A percentile compares a stretch with the other conserved stretches of the same genome.
Conservation (phyloP, 2,797 vertebrate genomes). For the Parotocinclus haroldoi region DNA sequence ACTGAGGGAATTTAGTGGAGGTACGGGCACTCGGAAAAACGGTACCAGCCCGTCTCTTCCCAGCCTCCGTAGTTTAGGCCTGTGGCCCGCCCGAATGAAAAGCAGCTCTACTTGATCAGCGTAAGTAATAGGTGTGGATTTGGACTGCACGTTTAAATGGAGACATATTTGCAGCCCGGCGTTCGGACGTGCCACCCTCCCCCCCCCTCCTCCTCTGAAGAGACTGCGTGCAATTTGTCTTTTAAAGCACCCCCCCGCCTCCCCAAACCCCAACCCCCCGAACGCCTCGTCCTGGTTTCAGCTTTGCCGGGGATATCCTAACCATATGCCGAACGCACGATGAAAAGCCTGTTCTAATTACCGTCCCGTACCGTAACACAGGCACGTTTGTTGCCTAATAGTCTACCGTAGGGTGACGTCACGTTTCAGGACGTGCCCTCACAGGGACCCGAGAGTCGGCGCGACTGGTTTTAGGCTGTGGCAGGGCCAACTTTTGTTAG, state of each 20-base stretch:
- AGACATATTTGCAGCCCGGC: slow-evolving; percentile 51
- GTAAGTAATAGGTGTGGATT: slow-evolving; percentile 49
- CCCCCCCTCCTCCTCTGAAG: slow-evolving; percentile 33
- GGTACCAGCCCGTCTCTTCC: too few species aligned
- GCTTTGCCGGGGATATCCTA: slow-evolving; percentile 39
- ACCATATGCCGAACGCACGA: slow-evolving; percentile 39
- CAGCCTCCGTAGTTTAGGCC: too few species aligned
- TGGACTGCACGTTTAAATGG: slow-evolving; percentile 41
- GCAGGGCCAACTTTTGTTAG: neutral
- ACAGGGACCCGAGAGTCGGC: slow-evolving; percentile 7
- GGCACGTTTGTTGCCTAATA: slow-evolving; percentile 36
- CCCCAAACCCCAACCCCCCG: too few species aligned
- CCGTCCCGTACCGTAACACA: slow-evolving; percentile 31
- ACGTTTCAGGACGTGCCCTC: slow-evolving; percentile 33
- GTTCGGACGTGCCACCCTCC: slow-evolving; percentile 42
- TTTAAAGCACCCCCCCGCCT: too few species aligned
- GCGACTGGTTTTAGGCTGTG: too few species aligned
- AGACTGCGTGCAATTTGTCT: slow-evolving; percentile 48
- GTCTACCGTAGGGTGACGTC: slow-evolving; percentile 43
- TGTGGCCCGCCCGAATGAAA: too few species aligned
- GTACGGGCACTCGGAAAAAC: too few species aligned
- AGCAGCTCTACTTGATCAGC: slow-evolving; percentile 44
- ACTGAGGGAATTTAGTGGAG: too few species aligned
- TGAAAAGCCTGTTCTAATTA: slow-evolving; percentile 45
- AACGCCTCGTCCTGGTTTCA: slow-evolving; percentile 16